Percentiles rank a stretch among this genome's conserved stretches.
Conservation (phyloP, 2,888 invertebrate genomes). For the Coecobrya sp. region DNA sequence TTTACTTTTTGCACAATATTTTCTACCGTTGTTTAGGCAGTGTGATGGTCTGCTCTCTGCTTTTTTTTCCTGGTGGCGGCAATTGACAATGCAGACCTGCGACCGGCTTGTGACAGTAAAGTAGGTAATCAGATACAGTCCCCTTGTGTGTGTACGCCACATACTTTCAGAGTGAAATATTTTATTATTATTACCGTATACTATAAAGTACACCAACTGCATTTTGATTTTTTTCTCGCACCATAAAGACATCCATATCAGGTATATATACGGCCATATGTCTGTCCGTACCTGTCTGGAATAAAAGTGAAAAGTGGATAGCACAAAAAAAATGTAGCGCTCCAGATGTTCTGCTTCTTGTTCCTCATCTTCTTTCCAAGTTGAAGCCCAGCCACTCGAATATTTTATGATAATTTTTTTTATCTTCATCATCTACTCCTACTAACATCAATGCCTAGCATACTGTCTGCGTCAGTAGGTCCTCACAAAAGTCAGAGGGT, state of each 20-base stretch:
- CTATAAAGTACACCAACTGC: constrained; percentile 55
- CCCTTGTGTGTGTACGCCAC: background rate
- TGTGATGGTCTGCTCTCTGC: background rate
- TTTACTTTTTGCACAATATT: constrained; percentile 14
- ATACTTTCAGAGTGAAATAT: constrained; percentile 29
- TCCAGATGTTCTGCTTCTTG: constrained; percentile 27
- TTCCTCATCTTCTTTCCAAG: constrained; percentile 24
- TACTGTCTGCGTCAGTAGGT: background rate
- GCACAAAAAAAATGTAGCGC: background rate
- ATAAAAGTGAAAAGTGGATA: constrained; percentile 4
- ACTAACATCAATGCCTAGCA: background rate
- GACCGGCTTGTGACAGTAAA: constrained; percentile 41
- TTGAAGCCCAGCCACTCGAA: constrained; percentile 49
- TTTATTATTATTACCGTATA: constrained; percentile 5
- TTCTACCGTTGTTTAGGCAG: background rate
- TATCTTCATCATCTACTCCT: background rate
- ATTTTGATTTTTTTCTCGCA: constrained; percentile 50
- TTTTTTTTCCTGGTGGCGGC: background rate
- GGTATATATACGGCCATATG: constrained; percentile 17
- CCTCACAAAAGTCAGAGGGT: background rate
- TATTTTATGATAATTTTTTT: constrained; percentile 54
- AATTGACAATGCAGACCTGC: constrained; percentile 22
- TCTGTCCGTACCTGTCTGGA: constrained; percentile 17
- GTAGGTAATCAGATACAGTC: constrained; percentile 40
- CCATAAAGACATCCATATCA: background rate